phyloP scores from a whole-genome alignment of 1,140 invertebrate species.

The Ips typographus region DNA sequence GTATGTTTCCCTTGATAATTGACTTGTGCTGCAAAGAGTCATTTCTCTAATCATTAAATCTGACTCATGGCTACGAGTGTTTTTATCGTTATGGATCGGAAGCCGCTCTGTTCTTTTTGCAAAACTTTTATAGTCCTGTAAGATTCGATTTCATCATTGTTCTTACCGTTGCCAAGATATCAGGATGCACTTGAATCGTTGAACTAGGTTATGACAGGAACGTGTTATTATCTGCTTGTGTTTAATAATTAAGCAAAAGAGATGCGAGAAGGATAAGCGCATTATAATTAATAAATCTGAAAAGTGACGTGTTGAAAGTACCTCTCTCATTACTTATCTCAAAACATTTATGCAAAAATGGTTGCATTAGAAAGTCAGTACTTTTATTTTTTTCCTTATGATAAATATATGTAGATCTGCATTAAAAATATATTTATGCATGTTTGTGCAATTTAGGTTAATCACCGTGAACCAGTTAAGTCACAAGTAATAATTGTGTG shows the following conservation, averaged over 20 bases:
- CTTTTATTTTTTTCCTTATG: too few species aligned
- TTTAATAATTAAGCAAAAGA: not conserved
- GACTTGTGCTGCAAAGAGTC: not conserved
- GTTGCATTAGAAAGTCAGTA: too few species aligned
- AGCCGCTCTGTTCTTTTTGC: too few species aligned
- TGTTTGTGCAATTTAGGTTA: too few species aligned
- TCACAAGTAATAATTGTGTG: too few species aligned
- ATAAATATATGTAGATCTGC: too few species aligned
- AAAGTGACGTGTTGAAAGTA: slow-evolving; percentile 2
- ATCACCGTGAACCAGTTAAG: too few species aligned
- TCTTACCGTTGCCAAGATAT: too few species aligned
- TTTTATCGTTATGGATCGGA: not conserved
- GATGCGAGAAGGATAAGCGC: not conserved
- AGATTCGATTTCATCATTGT: too few species aligned
- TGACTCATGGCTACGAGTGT: not conserved
- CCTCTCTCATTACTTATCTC: not conserved
- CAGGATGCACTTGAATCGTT: not conserved
- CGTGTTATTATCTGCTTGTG: not conserved
- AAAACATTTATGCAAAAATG: not conserved
- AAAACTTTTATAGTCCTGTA: too few species aligned
- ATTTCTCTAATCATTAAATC: not conserved
- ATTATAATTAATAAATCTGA: slow-evolving; percentile 3
- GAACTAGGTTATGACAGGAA: not conserved
- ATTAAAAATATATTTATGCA: too few species aligned
- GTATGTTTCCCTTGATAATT: not conserved